These are phyloP conservation scores for Malaclemys terrapin DNA, from an alignment of 2,113 vertebrate genomes.

Conservation along the genomic window DNA sequence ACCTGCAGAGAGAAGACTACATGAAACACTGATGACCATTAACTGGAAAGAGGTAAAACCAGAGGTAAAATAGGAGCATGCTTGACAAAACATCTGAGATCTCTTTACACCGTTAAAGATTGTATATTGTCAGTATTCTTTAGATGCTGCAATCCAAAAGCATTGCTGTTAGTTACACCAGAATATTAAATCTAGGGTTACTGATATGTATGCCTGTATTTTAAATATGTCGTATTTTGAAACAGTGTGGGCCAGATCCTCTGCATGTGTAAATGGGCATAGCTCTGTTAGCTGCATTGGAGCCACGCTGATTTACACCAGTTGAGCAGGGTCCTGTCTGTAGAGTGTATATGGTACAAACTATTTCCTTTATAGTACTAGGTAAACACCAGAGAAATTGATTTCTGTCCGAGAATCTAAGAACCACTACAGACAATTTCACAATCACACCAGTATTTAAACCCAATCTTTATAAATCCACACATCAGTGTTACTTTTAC, in stretches of 20 bases:
- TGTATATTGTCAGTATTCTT: neutral
- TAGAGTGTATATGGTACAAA: neutral
- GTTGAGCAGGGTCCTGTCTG: neutral
- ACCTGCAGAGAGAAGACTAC: constrained; percentile 35
- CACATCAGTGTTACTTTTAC: neutral
- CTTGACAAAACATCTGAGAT: neutral
- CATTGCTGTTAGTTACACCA: neutral
- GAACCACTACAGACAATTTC: neutral
- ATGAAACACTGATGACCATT: neutral
- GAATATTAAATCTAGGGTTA: neutral
- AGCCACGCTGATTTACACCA: neutral
- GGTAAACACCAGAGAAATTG: neutral
- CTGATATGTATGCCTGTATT: neutral
- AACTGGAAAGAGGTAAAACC: neutral
- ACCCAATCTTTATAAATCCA: neutral
- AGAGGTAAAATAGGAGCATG: neutral
- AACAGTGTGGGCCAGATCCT: neutral
- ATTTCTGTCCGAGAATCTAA: neutral
- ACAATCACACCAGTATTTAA: neutral
- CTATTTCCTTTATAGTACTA: neutral
- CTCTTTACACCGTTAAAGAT: neutral
- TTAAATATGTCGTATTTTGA: neutral
- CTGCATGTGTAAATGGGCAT: neutral
- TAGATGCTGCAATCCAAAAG: neutral
- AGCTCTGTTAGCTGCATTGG: neutral